Evolutionary conservation across 1,140 invertebrate genomes (phyloP).

Genomic region (Drosophila kikkawai): DNA sequence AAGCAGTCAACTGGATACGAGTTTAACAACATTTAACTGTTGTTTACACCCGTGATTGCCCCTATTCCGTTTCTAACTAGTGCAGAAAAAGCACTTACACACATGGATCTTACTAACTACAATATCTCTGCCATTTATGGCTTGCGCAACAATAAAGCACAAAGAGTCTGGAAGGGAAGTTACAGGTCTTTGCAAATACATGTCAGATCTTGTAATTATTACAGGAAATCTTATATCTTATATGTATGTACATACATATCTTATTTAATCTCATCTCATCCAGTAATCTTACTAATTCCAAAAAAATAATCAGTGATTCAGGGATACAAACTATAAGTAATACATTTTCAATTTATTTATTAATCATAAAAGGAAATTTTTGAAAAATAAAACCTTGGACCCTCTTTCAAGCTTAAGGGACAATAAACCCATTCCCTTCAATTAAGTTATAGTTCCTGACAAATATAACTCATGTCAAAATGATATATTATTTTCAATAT

Average conservation of each 20-base stretch:
- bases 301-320: neutral
- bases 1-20: constrained; percentile 37
- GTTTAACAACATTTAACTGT: constrained; percentile 56
- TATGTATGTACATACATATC: no score
- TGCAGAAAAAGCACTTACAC: constrained; percentile 23
- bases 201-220: neutral
- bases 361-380: neutral
- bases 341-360: neutral
- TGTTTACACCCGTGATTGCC: constrained; percentile 50
- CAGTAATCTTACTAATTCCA: neutral
- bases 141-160: constrained; percentile 1
- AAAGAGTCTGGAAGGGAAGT: neutral
- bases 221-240: no score
- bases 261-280: neutral
- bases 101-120: neutral
- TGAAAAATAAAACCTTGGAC: neutral
- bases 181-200: neutral
- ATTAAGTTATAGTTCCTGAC: no score
- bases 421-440: no score
- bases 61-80: constrained; percentile 19
- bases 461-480: no score
- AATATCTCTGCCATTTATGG: neutral
- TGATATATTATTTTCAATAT: no score
- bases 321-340: neutral
- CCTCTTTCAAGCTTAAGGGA: neutral